Conservation (phyloP, 1,140 invertebrate species). For the Pseudomyrmex cubaensis region DNA sequence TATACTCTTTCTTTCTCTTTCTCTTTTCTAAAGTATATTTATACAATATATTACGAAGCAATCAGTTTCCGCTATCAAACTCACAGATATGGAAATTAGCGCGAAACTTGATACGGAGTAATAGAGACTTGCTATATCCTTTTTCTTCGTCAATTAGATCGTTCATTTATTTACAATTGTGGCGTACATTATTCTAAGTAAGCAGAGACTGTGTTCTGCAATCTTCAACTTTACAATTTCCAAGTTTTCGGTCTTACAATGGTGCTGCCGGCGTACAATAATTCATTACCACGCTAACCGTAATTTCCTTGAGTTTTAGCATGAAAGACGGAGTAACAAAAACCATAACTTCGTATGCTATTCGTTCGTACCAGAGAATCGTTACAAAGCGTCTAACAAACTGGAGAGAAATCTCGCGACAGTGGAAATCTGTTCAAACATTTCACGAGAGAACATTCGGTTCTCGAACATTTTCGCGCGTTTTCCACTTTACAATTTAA, state of each 20-base stretch:
- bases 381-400: constrained; percentile 49
- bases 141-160: constrained; percentile 32
- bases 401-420: constrained; percentile 34
- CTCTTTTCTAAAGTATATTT: too few species aligned
- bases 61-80: too few species aligned
- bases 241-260: constrained; percentile 51
- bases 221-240: constrained; percentile 56
- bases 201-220: constrained; percentile 28
- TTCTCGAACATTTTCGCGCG: too few species aligned
- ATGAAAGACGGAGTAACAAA: constrained; percentile 60
- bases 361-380: neutral
- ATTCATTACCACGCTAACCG: constrained; percentile 66
- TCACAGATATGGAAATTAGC: too few species aligned
- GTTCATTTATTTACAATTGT: constrained; percentile 9
- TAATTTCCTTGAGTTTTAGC: constrained; percentile 55
- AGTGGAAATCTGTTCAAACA: neutral
- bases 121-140: neutral
- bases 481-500: too few species aligned
- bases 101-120: too few species aligned
- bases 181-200: constrained; percentile 35
- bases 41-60: too few species aligned
- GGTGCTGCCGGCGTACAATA: constrained; percentile 64
- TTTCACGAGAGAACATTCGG: neutral
- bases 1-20: too few species aligned
- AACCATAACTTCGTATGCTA: constrained; percentile 58